A percentile compares a stretch with the other conserved stretches of the same genome.
Evolutionary conservation across 2,113 vertebrate genomes (phyloP).

Genomic region (Corythoichthys haematopterus): DNA sequence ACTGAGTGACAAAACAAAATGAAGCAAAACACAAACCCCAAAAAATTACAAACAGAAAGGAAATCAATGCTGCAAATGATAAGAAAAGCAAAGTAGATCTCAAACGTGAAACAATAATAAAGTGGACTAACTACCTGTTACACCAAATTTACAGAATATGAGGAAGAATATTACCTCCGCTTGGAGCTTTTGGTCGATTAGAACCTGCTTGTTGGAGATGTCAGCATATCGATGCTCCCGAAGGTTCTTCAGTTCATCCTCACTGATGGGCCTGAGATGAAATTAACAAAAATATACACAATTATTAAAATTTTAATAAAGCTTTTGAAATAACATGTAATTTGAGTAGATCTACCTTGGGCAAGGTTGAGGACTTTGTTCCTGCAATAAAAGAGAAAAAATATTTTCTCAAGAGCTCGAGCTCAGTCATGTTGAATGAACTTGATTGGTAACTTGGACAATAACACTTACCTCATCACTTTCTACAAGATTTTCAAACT

Average conservation of each 20-base stretch:
- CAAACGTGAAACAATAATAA: conserved; percentile 33
- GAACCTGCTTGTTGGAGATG: conserved; percentile 83
- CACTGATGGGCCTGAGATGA: conserved; percentile 80
- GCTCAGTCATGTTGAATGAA: background rate
- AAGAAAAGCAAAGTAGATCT: conserved; percentile 34
- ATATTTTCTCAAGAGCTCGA: conserved; percentile 2
- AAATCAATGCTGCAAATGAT: conserved; percentile 59
- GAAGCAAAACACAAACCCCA: conserved; percentile 45
- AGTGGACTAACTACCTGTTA: background rate
- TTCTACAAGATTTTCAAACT: conserved; percentile 80
- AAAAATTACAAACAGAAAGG: conserved; percentile 71
- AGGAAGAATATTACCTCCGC: conserved; percentile 75
- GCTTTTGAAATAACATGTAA: background rate
- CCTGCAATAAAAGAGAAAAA: conserved; percentile 56
- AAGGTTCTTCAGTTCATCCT: conserved; percentile 88
- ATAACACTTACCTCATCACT: conserved; percentile 72
- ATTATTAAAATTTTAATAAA: background rate
- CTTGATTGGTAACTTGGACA: background rate
- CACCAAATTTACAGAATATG: background rate
- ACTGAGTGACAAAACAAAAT: conserved; percentile 87
- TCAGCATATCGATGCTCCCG: conserved; percentile 83
- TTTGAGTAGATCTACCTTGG: conserved; percentile 49
- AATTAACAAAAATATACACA: background rate
- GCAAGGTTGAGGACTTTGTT: conserved; percentile 67
- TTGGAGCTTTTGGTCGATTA: conserved; percentile 82